phyloP scores from a whole-genome alignment of 2,888 invertebrate species.

The Lottia scabra region DNA sequence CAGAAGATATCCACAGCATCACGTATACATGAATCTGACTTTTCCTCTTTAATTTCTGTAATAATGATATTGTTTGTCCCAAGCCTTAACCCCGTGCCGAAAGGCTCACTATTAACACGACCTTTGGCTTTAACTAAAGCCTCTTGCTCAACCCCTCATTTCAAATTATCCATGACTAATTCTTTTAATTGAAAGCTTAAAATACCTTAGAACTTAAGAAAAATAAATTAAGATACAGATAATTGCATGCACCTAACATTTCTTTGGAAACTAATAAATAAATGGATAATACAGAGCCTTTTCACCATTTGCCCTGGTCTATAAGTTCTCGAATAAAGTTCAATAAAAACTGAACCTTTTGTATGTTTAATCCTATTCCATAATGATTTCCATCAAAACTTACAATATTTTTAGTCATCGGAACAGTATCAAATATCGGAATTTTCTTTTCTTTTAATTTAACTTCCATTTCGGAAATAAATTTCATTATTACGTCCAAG shows the following conservation, averaged over 20 bases:
- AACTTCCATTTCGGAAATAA: too few relatives aligned
- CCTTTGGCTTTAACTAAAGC: conserved; percentile 3
- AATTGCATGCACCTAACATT: too few relatives aligned
- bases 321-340: background rate
- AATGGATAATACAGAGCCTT: too few relatives aligned
- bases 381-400: conserved; percentile 3
- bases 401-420: background rate
- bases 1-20: background rate
- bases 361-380: background rate
- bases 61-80: background rate
- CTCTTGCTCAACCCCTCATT: background rate
- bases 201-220: too few relatives aligned
- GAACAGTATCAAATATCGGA: background rate
- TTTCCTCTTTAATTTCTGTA: background rate
- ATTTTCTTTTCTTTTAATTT: background rate
- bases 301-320: background rate
- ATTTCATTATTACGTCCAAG: too few relatives aligned
- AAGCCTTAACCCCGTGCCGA: background rate
- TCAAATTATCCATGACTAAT: background rate
- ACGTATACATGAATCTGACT: background rate
- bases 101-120: background rate
- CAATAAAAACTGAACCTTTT: background rate
- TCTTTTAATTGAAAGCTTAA: background rate
- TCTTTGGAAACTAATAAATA: too few relatives aligned
- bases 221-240: too few relatives aligned